Base-by-base conservation (phyloP, 2,113 vertebrate genomes). In the Cnemophilus loriae region DNA sequence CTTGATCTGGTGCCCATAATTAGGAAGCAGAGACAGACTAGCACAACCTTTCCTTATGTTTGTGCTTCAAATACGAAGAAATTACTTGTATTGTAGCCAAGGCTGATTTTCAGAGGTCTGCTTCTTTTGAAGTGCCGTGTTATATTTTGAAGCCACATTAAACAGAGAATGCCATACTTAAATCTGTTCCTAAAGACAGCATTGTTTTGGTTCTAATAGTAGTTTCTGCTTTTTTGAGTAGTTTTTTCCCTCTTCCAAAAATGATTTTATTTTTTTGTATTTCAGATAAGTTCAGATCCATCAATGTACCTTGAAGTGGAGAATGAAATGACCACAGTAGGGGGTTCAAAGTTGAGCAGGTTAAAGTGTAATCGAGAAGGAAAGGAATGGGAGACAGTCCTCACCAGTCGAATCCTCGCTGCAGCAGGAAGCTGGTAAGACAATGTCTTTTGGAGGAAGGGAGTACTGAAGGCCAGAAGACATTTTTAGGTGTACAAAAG, bases 231-330 rank as follows among this genome's bases (percentile, higher is more conserved):
- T 61, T 81, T 86, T 42, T 68, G 39, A 44, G n/a, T 65, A 74
- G 24, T 20, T 30, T 7, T 60, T 70, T 56, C 65, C 24, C 21
- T 57, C 35, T 84, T 70, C 39, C 24, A 81, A 71, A 57, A 84
- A 6, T 19, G 16, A 7, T 41, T 65, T 69, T 41, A 13, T 20
- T 49, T 80, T 80, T 67, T 78, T 84, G 3, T 63, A 12, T 82
- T 97, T 52, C 81, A 99, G 99, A 95, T 99, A 95, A 99, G 99
- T 97, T 98, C 98, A 57, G 99, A 99, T 80, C 99, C 99, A 5
- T 98, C 99, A 1, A 98, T 99, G 97, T 99, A 99, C 91, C 97
- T 99, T 84, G 99, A 99, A 97, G 99, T 99, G 95, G 99, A 99
- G 97, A 99, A 99, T 67, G 99, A 99, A 78, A 98, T 99, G 76